These are phyloP conservation scores for Polymixis flavicincta DNA, from an alignment of 2,888 invertebrate genomes.

Conservation along the genomic window DNA sequence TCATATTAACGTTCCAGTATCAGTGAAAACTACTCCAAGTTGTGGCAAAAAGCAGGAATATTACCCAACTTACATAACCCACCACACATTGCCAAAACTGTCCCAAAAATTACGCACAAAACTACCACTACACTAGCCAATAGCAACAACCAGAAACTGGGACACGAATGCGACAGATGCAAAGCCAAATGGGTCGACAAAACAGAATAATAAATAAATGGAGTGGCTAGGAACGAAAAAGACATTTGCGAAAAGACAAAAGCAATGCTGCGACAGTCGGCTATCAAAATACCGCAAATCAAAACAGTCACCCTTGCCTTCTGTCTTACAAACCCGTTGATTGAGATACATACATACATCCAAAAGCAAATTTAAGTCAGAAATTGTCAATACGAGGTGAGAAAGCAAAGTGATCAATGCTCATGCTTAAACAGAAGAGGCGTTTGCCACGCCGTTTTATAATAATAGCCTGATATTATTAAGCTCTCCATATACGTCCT, in stretches of 20 bases:
- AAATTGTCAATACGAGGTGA: neutral
- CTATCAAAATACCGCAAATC: neutral
- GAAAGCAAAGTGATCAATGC: neutral
- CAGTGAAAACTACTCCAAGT: neutral
- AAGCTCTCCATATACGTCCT: constrained; percentile 7
- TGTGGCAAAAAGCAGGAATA: neutral
- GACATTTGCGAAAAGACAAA: neutral
- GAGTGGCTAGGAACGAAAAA: constrained; percentile 11
- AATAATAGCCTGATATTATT: neutral
- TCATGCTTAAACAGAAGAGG: neutral
- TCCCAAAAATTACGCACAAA: constrained; percentile 32
- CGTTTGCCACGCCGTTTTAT: neutral
- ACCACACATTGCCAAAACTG: constrained; percentile 34
- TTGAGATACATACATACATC: neutral
- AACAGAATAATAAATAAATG: constrained; percentile 20
- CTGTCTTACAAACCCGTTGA: neutral
- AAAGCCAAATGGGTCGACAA: constrained; percentile 55
- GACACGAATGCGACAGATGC: constrained; percentile 44
- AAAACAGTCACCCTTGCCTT: neutral
- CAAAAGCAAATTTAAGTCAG: neutral
- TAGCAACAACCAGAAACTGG: constrained; percentile 41
- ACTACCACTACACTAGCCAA: constrained; percentile 21
- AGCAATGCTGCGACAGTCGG: neutral
- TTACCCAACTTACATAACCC: neutral
- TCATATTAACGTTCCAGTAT: neutral